Evolutionary conservation across 2,888 invertebrate genomes (phyloP), one percentile per base, ranked within the genome.

Genomic region (Marronus borbonicus): DNA sequence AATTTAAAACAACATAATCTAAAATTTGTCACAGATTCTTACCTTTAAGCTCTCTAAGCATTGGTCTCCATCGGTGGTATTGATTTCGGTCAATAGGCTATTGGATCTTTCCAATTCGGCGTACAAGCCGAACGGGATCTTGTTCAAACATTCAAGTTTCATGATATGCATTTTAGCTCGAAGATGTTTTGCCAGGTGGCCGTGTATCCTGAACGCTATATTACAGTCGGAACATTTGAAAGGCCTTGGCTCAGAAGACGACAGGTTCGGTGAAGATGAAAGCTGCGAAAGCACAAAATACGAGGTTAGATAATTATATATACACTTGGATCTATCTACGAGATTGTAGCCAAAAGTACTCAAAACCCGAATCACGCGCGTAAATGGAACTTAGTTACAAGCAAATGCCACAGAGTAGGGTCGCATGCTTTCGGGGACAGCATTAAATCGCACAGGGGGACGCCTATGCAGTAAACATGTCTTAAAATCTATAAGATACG

Each of bases 191-290:
- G 98, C 98, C 84, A 99, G 90, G 89, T 98, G 98, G 0, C 98
- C 99, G 86, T 98, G 98, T 85, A 98, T 98, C 83, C 97, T 92
- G 88, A 99, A 99, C 8, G 98, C 98, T 83, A 97, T 96, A 86
- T 96, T 96, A 88, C 99, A 99, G 86, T 98, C 98, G 24, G 93
- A 94, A 89, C 99, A 99, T 85, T 97, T 96, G 88, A 98, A 99
- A 20, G 98, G 98, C 72, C 98, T 92, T 2, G 98, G 98, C 89
- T 98, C 98, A 81, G 94, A 94, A 14, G 95, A 94, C 0, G 95
- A 95, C 8, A 93, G 90, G 75, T 97, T 93, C 10, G 95, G 89
- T 8, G 89, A 88, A 28, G 89, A 87, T 44, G 88, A 88, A 80
- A 89, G 85, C 89, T 89, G 80, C 39, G 86, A 85, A 31, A 2